Base-by-base conservation (phyloP, 1,140 invertebrate genomes). In the Formica selysi region DNA sequence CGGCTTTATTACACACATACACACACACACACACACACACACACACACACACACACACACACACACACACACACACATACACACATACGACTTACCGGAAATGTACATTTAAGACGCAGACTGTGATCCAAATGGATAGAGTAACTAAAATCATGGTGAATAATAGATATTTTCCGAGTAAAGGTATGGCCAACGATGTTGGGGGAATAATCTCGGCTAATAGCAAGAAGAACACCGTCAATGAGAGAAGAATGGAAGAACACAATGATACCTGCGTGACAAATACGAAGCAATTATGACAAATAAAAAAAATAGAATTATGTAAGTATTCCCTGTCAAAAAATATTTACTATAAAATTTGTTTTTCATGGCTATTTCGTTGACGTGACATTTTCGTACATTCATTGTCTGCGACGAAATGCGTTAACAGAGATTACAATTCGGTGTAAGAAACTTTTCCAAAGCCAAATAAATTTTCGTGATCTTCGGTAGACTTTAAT, bases 111-210 rank as follows among this genome's bases (percentile, higher is more conserved):
- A 99, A 96, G 41, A 99, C 98, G 92, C 98, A 98, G 67, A 99
- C 99, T 22, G 99, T 99, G 93, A 99, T 98, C 96, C 98, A 98
- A 90, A 99, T 99, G 86, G 99, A 99, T 76, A 99, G 96, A 26
- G 98, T 99, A 76, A 99, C 99, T 87, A 99, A 96, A 88, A 99
- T 98, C 98, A 99, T 99, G 36, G 99, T 99, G 96, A 99, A 99
- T 79, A 99, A 96, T 73, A 98, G 96, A 95, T 99, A 99, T 96
- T 99, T 99, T 87, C 99, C 99, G 78, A 99, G 97, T 73, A 99
- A 95, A n/a, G 99, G 99, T 89, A 99, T 98, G 22, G 99, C 98
- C 87, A 99, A 96, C 22, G 98, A 99, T 26, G 99, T 99, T 19
- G 99, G 99, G 57, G 99, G 99, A 94, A 99, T 99, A 93, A 99